These are phyloP conservation scores for Heteromurus nitidus DNA, from an alignment of 2,888 invertebrate species.

Conservation along the genomic window DNA sequence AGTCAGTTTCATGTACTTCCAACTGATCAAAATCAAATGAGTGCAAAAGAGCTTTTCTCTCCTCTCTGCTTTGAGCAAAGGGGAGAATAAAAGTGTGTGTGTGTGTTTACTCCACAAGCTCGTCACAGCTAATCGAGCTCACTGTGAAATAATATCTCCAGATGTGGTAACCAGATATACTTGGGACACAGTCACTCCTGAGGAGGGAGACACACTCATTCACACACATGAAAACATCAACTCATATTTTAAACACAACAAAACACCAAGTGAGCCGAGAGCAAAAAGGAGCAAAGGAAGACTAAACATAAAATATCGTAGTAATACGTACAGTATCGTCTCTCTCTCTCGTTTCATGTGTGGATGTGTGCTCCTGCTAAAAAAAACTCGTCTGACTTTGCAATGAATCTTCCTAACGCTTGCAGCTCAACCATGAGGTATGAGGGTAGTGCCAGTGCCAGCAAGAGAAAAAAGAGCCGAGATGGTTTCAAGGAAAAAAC, in stretches of 20 bases:
- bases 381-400: too few relatives aligned
- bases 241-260: too few relatives aligned
- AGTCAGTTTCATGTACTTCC: too few relatives aligned
- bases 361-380: too few relatives aligned
- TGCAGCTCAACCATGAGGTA: neutral
- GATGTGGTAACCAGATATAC: conserved; percentile 67
- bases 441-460: conserved; percentile 6
- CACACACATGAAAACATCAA: conserved; percentile 14
- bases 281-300: neutral
- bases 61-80: neutral
- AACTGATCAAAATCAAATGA: conserved; percentile 13
- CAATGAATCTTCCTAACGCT: conserved; percentile 47
- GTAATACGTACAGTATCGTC: too few relatives aligned
- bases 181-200: conserved; percentile 33
- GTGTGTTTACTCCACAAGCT: conserved; percentile 5
- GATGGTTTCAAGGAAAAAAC: conserved; percentile 42
- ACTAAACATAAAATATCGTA: too few relatives aligned
- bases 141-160: conserved; percentile 66
- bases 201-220: conserved; percentile 39
- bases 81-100: neutral
- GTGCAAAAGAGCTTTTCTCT: neutral
- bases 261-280: conserved; percentile 29
- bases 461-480: neutral
- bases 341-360: too few relatives aligned
- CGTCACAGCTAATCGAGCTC: conserved; percentile 29